These are phyloP conservation scores for Osmoderma eremita DNA, from an alignment of 2,888 invertebrate species.

Conservation along the genomic window DNA sequence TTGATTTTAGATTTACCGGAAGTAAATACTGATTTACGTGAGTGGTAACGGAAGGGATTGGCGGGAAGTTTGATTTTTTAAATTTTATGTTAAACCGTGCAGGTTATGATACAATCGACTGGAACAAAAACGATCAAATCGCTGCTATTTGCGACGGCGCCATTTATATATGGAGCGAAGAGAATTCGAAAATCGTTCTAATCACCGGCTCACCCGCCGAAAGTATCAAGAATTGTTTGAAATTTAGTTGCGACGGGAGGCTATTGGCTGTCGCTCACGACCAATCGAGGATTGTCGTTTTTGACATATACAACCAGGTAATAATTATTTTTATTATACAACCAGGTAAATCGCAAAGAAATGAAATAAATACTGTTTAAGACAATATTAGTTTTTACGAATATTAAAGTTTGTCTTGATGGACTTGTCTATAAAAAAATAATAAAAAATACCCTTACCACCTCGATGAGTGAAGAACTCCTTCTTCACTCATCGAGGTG, in stretches of 20 bases:
- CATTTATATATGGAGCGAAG: conserved; percentile 31
- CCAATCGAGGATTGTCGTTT: conserved; percentile 14
- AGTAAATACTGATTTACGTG: conserved; percentile 26
- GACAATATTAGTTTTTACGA: too few species aligned
- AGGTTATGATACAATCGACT: conserved; percentile 37
- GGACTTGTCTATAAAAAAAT: not conserved
- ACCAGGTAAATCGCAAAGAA: not conserved
- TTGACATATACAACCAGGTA: conserved; percentile 28
- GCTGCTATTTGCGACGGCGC: conserved; percentile 13
- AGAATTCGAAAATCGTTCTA: conserved; percentile 1
- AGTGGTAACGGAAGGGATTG: not conserved
- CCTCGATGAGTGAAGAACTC: too few species aligned
- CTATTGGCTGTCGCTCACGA: conserved; percentile 26
- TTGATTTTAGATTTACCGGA: conserved; percentile 27
- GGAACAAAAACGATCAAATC: conserved; percentile 22
- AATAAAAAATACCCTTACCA: not conserved
- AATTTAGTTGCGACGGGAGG: conserved; percentile 21
- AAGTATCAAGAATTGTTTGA: conserved; percentile 13
- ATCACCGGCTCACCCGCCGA: not conserved
- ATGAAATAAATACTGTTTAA: too few species aligned
- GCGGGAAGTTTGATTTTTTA: not conserved
- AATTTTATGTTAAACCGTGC: too few species aligned
- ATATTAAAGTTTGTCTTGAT: not conserved
- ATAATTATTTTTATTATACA: not conserved
- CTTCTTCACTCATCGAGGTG: too few species aligned